phyloP scores from a whole-genome alignment of 2,888 invertebrate species.

The Ochropleura leucogaster region DNA sequence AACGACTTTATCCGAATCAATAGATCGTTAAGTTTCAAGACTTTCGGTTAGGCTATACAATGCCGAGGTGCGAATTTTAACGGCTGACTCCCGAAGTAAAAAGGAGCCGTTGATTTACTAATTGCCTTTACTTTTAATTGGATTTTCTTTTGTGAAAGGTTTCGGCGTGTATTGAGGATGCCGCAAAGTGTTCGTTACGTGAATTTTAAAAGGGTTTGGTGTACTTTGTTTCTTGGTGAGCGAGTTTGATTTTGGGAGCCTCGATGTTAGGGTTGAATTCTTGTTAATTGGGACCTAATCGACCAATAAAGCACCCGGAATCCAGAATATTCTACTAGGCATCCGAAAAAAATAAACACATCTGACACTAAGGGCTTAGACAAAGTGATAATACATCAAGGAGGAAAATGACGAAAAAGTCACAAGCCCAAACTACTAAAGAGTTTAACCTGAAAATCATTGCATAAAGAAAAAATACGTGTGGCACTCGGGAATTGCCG shows the following conservation, averaged over 20 bases:
- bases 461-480: too few species aligned
- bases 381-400: background rate
- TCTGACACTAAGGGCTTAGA: background rate
- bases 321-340: background rate
- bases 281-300: background rate
- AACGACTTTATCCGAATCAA: constrained; percentile 87
- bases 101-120: constrained; percentile 68
- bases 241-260: constrained; percentile 2
- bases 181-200: constrained; percentile 39
- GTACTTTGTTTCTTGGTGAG: constrained; percentile 27
- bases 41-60: constrained; percentile 61
- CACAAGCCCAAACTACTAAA: too few species aligned
- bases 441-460: too few species aligned
- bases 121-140: constrained; percentile 69
- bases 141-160: constrained; percentile 62
- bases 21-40: constrained; percentile 81
- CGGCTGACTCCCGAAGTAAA: constrained; percentile 61
- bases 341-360: background rate
- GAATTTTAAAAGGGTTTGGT: constrained; percentile 50
- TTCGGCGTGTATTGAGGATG: constrained; percentile 55
- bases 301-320: background rate
- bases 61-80: constrained; percentile 79
- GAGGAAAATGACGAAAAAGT: too few species aligned
- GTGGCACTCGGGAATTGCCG: too few species aligned
- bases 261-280: background rate